Evolutionary conservation across 2,888 invertebrate species (phyloP), one percentile per base, ranked within the genome.

Genomic region (Lasioglossum zephyrum): DNA sequence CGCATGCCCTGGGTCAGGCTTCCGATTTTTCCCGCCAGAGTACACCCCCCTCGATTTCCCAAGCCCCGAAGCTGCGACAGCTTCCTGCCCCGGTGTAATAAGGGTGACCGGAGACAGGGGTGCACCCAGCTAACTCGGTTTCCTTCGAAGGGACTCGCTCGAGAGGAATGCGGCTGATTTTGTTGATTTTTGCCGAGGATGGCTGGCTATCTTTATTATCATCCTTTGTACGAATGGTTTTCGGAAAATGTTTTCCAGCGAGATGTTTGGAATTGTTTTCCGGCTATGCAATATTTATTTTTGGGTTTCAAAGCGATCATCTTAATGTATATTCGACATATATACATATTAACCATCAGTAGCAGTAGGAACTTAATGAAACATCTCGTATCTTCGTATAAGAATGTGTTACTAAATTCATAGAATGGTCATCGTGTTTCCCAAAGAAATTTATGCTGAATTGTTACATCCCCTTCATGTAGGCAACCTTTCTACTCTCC

Each of bases 1-100:
- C 95, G 95, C 95, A 95, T 94, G 94, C 93, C 89, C 93, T 87
- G 4, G 36, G 60, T 47, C 41, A 69, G 49, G 39, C 87, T 94
- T 93, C 88, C 74, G 36, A 47, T 3, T 26, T 74, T 74, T 39
- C 0, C 79, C 90, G 91, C 44, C 66, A 92, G 95, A 95, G 92
- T 88, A 75, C 94, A 91, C 91, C 73, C 72, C 69, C 0, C 49
- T 72, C 11, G 72, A 77, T 87, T 90, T 90, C 90, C 63, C 5
- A 81, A 31, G 16, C 26, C 72, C 26, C 5, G 16, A 8, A 11
- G 1, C 36, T n/a, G 16, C 8, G 16, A n/a, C 57, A 9, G n/a
- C 57, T 9, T 2, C 9, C 5, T 39, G 69, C 39, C 69, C 22
- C 22, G 69, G 4, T 69, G 81, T 22, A 76, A 36, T 22, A 22